Percentiles rank a stretch among this genome's conserved stretches.
Conservation (phyloP, 2,797 vertebrate species). For the Nyctalus aviator region DNA sequence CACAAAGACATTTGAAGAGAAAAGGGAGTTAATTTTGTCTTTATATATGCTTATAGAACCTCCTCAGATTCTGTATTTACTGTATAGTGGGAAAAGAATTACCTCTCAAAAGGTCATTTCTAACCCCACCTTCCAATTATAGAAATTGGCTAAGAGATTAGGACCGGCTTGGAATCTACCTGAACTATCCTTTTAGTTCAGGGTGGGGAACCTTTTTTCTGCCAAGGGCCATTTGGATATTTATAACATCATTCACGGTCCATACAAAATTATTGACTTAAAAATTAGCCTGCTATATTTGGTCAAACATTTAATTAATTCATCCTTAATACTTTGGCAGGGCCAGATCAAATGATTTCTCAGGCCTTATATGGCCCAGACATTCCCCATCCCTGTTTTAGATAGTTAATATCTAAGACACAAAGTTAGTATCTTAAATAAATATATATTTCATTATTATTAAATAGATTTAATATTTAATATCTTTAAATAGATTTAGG, state of each 20-base stretch:
- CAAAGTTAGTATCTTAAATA: conserved; percentile 12
- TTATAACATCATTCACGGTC: too few relatives aligned
- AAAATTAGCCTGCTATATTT: too few relatives aligned
- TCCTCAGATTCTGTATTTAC: background rate
- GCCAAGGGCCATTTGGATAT: too few relatives aligned
- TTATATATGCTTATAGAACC: background rate
- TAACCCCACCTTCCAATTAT: background rate
- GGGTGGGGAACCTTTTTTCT: too few relatives aligned
- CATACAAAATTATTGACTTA: too few relatives aligned
- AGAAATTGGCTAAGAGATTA: background rate
- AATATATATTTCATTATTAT: background rate
- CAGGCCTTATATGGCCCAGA: too few relatives aligned
- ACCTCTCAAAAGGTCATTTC: conserved; percentile 12
- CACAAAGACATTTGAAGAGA: conserved; percentile 39
- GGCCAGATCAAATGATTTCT: too few relatives aligned
- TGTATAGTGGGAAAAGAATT: background rate
- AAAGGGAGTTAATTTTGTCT: background rate
- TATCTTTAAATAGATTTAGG: conserved; percentile 18
- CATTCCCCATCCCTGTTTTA: background rate
- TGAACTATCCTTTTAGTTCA: background rate
- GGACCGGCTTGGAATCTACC: background rate
- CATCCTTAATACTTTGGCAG: too few relatives aligned
- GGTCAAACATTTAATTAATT: too few relatives aligned
- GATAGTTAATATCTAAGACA: conserved; percentile 1
- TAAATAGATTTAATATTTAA: background rate